Conservation (phyloP, 2,797 vertebrate species). For the Leptodon cayanensis region DNA sequence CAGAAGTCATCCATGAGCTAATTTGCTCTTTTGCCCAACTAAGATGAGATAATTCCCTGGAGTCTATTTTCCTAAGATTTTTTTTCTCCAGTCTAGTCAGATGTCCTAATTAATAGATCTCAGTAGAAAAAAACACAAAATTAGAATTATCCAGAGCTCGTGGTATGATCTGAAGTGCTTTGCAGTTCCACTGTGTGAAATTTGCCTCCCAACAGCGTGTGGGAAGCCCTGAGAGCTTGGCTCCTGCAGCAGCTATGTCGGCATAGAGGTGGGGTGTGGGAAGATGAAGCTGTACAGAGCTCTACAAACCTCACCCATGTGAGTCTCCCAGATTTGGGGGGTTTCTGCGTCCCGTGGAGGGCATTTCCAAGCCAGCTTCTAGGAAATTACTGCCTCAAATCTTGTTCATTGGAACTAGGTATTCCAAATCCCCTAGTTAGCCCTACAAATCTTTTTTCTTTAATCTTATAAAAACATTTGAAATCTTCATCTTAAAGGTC, state of each 20-base stretch:
- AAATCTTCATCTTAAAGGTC: neutral
- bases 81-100: neutral
- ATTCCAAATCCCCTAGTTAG: constrained; percentile 1
- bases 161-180: neutral
- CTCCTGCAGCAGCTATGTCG: neutral
- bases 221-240: neutral
- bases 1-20: neutral
- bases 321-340: neutral
- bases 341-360: neutral
- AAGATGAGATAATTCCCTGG: neutral
- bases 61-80: neutral
- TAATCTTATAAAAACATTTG: neutral
- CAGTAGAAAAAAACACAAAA: neutral
- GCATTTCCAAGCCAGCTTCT: neutral
- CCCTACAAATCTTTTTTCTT: neutral
- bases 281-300: neutral
- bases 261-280: neutral
- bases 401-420: neutral
- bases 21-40: neutral
- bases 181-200: neutral
- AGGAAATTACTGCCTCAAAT: neutral
- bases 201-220: neutral
- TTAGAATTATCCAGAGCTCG: neutral
- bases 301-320: neutral
- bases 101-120: constrained; percentile 24